Conservation (phyloP, 2,797 vertebrate species). For the Peromyscus eremicus region DNA sequence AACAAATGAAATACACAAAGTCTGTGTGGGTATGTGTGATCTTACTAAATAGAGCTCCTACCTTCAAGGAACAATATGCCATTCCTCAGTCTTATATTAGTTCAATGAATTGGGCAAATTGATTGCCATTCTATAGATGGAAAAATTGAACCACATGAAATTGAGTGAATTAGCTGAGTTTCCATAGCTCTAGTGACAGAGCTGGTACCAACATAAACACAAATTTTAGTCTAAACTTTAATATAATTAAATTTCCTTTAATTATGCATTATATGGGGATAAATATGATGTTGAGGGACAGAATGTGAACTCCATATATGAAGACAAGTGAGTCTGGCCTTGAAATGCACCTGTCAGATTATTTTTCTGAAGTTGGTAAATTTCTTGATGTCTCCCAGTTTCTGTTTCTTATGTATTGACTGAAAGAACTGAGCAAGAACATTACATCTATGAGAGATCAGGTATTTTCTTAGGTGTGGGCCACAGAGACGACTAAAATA, state of each 20-base stretch:
- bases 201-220: background rate
- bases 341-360: background rate
- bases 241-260: background rate
- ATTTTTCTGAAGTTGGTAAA: background rate
- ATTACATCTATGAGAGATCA: background rate
- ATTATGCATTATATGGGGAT: background rate
- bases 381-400: background rate
- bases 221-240: background rate
- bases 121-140: background rate
- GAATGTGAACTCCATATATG: background rate
- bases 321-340: background rate
- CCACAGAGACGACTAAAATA: background rate
- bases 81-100: background rate
- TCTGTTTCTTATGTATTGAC: slow-evolving; percentile 23
- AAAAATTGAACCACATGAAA: background rate
- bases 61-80: background rate
- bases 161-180: background rate
- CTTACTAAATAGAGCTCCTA: background rate
- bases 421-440: background rate
- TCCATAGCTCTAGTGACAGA: background rate
- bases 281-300: background rate
- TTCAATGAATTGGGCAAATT: background rate
- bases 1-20: background rate
- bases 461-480: background rate
- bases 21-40: background rate